These are phyloP conservation scores for Chaenocephalus aceratus DNA, from an alignment of 2,113 vertebrate genomes.

Conservation along the genomic window DNA sequence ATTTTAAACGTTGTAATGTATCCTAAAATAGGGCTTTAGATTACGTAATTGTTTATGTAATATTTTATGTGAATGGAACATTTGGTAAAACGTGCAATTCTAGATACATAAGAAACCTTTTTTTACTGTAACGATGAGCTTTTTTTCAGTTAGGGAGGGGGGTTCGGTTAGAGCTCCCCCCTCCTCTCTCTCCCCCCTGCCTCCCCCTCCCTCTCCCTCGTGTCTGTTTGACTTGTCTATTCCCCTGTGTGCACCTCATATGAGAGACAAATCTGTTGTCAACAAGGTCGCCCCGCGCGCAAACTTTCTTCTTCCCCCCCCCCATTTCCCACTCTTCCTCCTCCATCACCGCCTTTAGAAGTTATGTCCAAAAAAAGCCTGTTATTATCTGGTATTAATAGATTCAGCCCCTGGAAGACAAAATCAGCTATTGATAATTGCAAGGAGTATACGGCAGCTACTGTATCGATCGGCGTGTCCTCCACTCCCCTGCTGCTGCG, in stretches of 20 bases:
- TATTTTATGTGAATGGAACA: too few species aligned
- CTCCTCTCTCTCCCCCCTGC: not conserved
- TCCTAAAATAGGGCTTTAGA: not conserved
- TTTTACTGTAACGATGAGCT: conserved; percentile 26
- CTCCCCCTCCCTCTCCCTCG: conserved; percentile 11
- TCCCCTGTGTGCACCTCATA: conserved; percentile 69
- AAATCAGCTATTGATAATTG: conserved; percentile 99
- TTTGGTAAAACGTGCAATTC: too few species aligned
- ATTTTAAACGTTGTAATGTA: not conserved
- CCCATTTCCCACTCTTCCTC: conserved; percentile 25
- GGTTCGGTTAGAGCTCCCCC: not conserved
- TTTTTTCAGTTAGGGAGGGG: not conserved
- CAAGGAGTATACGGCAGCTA: conserved; percentile 96
- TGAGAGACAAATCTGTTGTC: conserved; percentile 76
- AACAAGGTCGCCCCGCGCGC: conserved; percentile 79
- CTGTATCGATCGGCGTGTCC: conserved; percentile 98
- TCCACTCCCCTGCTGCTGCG: conserved; percentile 96
- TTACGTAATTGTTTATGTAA: not conserved
- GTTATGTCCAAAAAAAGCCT: conserved; percentile 86
- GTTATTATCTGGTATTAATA: conserved; percentile 99
- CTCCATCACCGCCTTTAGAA: conserved; percentile 75
- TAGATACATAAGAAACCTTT: not conserved
- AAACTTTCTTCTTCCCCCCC: conserved; percentile 66
- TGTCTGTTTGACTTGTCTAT: conserved; percentile 63
- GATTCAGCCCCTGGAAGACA: conserved; percentile 96